Evolutionary conservation across 2,888 invertebrate genomes (phyloP).

Genomic region (Orchestes rusci): DNA sequence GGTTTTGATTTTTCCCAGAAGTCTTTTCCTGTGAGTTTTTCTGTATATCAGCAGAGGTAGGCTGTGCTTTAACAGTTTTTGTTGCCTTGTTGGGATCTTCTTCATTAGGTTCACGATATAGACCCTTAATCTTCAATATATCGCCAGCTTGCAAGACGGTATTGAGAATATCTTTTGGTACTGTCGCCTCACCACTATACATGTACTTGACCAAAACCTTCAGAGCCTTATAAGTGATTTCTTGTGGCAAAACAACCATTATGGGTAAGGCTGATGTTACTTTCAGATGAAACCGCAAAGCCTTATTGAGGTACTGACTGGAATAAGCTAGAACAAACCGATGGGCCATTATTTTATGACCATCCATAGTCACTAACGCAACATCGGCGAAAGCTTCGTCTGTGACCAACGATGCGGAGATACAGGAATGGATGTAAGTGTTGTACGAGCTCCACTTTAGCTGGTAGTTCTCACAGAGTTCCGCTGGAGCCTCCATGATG

Average conservation of each 20-base stretch:
- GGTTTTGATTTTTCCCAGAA: constrained; percentile 11
- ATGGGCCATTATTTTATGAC: constrained; percentile 76
- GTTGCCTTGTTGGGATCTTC: constrained; percentile 11
- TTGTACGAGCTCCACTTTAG: constrained; percentile 85
- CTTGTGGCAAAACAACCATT: constrained; percentile 71
- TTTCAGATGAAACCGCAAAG: constrained; percentile 44
- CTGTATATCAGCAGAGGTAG: no score
- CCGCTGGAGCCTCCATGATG: constrained; percentile 44
- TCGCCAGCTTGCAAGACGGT: constrained; percentile 77
- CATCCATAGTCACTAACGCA: constrained; percentile 69
- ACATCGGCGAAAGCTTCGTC: constrained; percentile 80
- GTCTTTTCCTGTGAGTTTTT: no score
- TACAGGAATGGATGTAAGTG: constrained; percentile 73
- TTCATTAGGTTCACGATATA: constrained; percentile 51
- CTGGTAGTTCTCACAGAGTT: constrained; percentile 66
- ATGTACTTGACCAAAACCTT: constrained; percentile 79
- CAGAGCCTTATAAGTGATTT: constrained; percentile 67
- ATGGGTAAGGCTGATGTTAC: constrained; percentile 42
- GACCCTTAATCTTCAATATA: constrained; percentile 69
- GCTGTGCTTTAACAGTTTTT: no score
- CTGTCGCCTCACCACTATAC: constrained; percentile 76
- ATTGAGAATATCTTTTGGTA: constrained; percentile 76
- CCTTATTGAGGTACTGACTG: constrained; percentile 57
- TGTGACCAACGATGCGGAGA: constrained; percentile 57
- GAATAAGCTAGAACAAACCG: constrained; percentile 79